Evolutionary conservation across 2,888 invertebrate genomes (phyloP), one percentile per base, ranked within the genome.

Genomic region (Amiota communis): DNA sequence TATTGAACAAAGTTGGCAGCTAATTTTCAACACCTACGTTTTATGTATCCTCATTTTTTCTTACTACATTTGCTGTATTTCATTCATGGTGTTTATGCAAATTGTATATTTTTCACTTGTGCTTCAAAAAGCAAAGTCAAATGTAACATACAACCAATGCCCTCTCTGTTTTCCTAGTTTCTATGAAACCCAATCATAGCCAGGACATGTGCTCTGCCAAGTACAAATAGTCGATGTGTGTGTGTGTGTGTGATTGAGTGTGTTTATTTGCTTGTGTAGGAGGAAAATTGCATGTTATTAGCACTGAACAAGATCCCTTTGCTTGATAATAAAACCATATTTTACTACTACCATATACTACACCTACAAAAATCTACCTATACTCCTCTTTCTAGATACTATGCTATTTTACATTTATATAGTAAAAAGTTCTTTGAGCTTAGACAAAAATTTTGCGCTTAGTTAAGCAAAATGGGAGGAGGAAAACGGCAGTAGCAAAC

Each of bases 101-200:
- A 84, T 85, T 80, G 81, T 76, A 78, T 85, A 78, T 75, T 82
- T 85, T 85, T 85, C 83, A 84, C 85, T 85, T 85, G 83, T 82
- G 83, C 82, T 85, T 81, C 75, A 61, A n/a, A 12, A 51, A 77
- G 53, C 23, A 48, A 64, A 71, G 4, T 56, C 23, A 20, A 20
- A 20, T 9, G 17, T 17, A 12, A 20, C 59, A 20, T 59, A 20
- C 59, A 15, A 20, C 59, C 20, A 15, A 13, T 15, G 59, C 20
- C 8, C 59, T 11, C 57, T 57, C 4, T 36, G 6, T 6, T 36
- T 36, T 36, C 36, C 36, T 36, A 36, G 4, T 36, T 36, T 36
- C 36, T 36, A 36, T 36, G 36, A 6, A 36, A 36, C 36, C 36
- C 36, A 36, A 36, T 36, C 36, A 36, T 6, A 36, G 36, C 6